Evolutionary conservation across 2,113 vertebrate genomes (phyloP), one percentile per base, ranked within the genome.

Genomic region (Isurus oxyrinchus): DNA sequence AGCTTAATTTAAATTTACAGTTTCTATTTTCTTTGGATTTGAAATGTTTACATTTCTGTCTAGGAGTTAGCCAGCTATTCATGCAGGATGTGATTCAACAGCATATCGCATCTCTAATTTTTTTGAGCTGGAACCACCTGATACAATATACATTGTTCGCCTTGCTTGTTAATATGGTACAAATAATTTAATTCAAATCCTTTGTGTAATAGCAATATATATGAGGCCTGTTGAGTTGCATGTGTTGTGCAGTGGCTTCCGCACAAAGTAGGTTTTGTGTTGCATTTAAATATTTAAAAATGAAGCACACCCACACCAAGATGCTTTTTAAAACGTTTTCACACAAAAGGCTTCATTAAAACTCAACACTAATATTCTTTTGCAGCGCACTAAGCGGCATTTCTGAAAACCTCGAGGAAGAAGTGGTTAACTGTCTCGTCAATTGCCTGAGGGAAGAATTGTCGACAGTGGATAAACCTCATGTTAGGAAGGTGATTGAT

Each of bases 361-460:
- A 69, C 16, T 49, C 1, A 49, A 53, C 40, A 95, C 59, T 40
- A n/a, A 61, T 91, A 96, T 97, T 96, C 40, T 49, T 87, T 96
- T 84, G 90, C 97, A 99, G 99, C 97, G 98, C 98, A 5, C 96
- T 99, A 40, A 97, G 97, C 25, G 97, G 98, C 91, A 98, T 98
- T 91, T 98, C 99, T 5, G 97, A 97, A 19, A 97, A 97, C 97
- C 97, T 98, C 76, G 96, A 97, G 95, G 95, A 96, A 0, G 96
- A 96, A 49, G 97, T 98, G 31, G 90, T 97, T 5, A 96, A 96
- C 95, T 98, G 98, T 97, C 98, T 99, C 96, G 97, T 97, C 13
- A 76, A 53, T 95, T 98, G 98, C 96, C 97, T 99, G 97, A 97
- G 96, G 66, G 97, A 98, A 96, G 98, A 98, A 79, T 97, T 99